phyloP scores from a whole-genome alignment of 2,113 vertebrate species.

The Andinoacara biseriatus region DNA sequence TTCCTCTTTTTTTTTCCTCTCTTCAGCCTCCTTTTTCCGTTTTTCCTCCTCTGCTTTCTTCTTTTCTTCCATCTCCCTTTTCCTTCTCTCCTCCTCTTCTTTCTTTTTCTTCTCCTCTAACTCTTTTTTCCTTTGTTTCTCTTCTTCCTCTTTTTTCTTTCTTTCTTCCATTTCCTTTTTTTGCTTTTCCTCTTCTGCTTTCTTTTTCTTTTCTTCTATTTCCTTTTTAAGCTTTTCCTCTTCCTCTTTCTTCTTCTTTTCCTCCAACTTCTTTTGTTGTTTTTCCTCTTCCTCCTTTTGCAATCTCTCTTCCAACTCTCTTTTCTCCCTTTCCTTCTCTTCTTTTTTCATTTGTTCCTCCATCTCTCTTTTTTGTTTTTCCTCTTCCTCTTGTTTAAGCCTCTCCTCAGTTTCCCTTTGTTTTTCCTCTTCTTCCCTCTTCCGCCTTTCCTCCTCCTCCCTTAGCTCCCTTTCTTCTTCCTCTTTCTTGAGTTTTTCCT shows the following conservation, averaged over 20 bases:
- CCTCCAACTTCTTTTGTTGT: constrained; percentile 24
- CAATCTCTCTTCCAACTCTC: constrained; percentile 11
- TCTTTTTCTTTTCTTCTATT: constrained; percentile 25
- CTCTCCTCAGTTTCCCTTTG: constrained; percentile 30
- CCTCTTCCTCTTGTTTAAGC: constrained; percentile 30
- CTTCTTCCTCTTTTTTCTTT: constrained; percentile 29
- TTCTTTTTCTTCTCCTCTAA: constrained; percentile 21
- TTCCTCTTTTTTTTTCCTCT: constrained; percentile 13
- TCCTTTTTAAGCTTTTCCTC: constrained; percentile 11
- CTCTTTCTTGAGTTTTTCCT: constrained; percentile 35
- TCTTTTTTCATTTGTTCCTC: constrained; percentile 27
- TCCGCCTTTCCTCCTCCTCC: constrained; percentile 27
- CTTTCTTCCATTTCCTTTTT: constrained; percentile 23
- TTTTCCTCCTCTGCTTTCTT: constrained; percentile 31
- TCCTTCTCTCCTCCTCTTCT: constrained; percentile 9
- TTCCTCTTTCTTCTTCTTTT: constrained; percentile 6
- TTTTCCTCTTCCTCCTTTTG: constrained; percentile 32
- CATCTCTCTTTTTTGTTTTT: constrained; percentile 23
- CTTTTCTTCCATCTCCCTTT: constrained; percentile 27
- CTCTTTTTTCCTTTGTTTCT: constrained; percentile 12
- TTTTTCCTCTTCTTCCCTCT: constrained; percentile 31
- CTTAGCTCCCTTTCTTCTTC: constrained; percentile 34
- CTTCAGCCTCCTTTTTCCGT: constrained; percentile 16
- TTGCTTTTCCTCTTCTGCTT: constrained; percentile 20
- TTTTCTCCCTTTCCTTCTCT: constrained; percentile 29